phyloP scores from a whole-genome alignment of 2,888 invertebrate genomes.

The Lumbricus terrestris region DNA sequence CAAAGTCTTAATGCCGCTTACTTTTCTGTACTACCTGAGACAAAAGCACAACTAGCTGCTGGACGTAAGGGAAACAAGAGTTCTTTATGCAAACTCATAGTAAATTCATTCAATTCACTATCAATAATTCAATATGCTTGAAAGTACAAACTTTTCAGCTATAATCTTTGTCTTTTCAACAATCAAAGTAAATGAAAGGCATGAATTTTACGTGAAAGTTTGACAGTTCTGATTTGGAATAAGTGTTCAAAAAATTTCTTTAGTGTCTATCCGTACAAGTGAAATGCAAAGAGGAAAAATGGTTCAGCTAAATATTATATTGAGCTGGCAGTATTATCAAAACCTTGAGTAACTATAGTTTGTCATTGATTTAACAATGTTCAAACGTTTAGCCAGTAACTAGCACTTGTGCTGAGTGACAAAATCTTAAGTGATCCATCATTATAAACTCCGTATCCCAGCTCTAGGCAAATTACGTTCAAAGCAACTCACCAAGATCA shows the following conservation, averaged over 20 bases:
- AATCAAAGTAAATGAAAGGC: too few species aligned
- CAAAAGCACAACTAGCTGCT: neutral
- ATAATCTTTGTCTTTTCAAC: neutral
- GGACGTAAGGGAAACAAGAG: neutral
- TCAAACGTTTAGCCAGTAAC: neutral
- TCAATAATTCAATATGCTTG: neutral
- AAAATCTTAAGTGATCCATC: conserved; percentile 71
- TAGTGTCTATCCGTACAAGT: neutral
- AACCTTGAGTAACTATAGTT: neutral
- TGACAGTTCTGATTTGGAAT: neutral
- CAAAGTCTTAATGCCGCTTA: neutral
- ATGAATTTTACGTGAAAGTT: neutral
- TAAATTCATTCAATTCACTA: neutral
- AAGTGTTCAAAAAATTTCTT: neutral
- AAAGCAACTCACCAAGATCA: conserved; percentile 71
- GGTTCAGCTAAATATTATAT: too few species aligned
- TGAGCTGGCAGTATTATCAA: neutral
- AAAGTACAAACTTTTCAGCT: neutral
- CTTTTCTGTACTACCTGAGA: neutral
- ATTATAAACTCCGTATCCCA: conserved; percentile 99
- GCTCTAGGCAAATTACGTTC: conserved; percentile 80
- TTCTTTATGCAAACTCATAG: neutral
- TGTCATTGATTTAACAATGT: neutral
- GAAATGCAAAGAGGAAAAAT: neutral
- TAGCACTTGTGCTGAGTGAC: neutral